Percentiles rank a stretch among this genome's conserved stretches.
Conservation (phyloP, 2,113 vertebrate genomes). For the Amazona guildingii region DNA sequence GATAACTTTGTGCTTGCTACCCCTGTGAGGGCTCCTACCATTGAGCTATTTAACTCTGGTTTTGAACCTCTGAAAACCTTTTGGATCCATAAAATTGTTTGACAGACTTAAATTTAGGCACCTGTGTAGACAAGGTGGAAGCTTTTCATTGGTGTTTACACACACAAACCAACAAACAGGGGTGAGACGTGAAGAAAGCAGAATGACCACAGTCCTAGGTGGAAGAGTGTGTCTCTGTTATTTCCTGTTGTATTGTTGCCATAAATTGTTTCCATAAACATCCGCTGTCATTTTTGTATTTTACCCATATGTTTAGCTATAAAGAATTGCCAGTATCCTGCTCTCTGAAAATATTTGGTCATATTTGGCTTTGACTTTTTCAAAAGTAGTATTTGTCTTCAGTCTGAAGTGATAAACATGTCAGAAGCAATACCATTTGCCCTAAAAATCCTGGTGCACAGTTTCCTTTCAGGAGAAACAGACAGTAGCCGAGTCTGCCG, state of each 20-base stretch:
- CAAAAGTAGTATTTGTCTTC: not conserved
- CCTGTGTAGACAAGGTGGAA: not conserved
- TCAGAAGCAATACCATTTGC: not conserved
- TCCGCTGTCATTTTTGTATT: not conserved
- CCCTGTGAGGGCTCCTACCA: not conserved
- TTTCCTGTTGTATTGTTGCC: conserved; percentile 46
- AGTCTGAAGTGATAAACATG: not conserved
- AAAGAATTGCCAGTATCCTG: conserved; percentile 21
- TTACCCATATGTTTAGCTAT: conserved; percentile 1
- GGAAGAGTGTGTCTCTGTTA: conserved; percentile 30
- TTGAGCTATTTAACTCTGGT: not conserved
- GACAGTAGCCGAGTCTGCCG: not conserved
- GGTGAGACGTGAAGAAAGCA: not conserved
- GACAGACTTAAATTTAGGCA: not conserved
- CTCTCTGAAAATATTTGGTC: conserved; percentile 38
- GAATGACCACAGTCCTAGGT: not conserved
- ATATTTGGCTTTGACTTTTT: not conserved
- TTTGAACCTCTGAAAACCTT: not conserved
- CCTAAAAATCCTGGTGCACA: not conserved
- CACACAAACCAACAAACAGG: not conserved
- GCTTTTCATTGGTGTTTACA: not conserved
- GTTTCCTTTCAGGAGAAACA: conserved; percentile 8
- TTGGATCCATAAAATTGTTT: not conserved
- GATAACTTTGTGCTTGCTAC: not conserved
- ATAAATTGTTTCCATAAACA: conserved; percentile 35